phyloP scores from a whole-genome alignment of 2,888 invertebrate species.

The Agrypnus murinus region DNA sequence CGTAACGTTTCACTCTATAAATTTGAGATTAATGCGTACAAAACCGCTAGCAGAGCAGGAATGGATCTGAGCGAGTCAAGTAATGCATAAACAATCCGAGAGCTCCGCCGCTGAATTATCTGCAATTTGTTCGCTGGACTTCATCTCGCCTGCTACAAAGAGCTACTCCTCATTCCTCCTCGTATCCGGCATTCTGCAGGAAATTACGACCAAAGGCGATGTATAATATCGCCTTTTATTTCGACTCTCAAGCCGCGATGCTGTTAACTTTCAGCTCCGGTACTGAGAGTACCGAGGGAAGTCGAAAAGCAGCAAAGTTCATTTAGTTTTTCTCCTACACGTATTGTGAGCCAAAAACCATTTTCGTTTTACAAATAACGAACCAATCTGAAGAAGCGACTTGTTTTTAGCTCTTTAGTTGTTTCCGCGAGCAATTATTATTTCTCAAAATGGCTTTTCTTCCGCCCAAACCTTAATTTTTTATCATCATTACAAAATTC shows the following conservation, averaged over 20 bases:
- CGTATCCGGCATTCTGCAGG: constrained; percentile 57
- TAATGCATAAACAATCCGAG: constrained; percentile 51
- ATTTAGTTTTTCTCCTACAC: constrained; percentile 37
- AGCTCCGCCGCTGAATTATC: constrained; percentile 45
- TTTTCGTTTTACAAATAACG: constrained; percentile 15
- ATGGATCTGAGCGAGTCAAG: constrained; percentile 47
- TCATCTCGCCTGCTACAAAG: constrained; percentile 53
- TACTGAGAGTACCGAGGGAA: constrained; percentile 17
- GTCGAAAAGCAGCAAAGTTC: constrained; percentile 20
- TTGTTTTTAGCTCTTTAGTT: neutral
- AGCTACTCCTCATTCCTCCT: constrained; percentile 47
- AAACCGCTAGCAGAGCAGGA: constrained; percentile 47
- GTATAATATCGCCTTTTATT: constrained; percentile 56
- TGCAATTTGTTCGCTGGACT: constrained; percentile 54
- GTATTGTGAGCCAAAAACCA: constrained; percentile 14
- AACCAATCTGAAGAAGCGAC: constrained; percentile 19
- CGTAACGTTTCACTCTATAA: constrained; percentile 50
- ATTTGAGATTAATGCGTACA: constrained; percentile 48
- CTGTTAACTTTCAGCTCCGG: constrained; percentile 42
- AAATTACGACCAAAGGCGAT: constrained; percentile 60
- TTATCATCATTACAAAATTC: neutral
- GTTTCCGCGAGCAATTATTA: neutral
- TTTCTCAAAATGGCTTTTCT: constrained; percentile 1
- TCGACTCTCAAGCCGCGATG: constrained; percentile 38
- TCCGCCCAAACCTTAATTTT: neutral